Evolutionary conservation across 2,797 vertebrate species (phyloP), one percentile per base, ranked within the genome.

Genomic region (Hemitrygon akajei): DNA sequence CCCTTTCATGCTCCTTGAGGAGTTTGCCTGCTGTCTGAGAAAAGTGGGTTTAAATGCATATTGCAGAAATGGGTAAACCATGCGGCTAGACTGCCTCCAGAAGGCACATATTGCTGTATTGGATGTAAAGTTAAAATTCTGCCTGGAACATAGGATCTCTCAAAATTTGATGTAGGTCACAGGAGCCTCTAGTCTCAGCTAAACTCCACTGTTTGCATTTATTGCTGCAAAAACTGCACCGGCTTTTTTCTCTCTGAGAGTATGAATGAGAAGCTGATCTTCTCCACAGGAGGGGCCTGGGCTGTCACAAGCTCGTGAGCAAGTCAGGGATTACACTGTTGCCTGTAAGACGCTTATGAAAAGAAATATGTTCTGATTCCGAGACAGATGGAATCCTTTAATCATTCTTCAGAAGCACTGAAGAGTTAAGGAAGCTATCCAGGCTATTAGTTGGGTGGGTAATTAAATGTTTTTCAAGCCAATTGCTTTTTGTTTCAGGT

Each of bases 311-410:
- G 18, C 18, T 89, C 9, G n/a, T 22, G 86, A 69, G 18, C n/a
- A 20, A 69, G 63, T 37, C 63, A 34, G 63, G 60, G 86, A 89
- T 89, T 89, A 89, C n/a, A 37, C 7, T 84, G 81, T 40, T 84
- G 63, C n/a, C n/a, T 69, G 86, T 89, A 89, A 89, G n/a, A 66
- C 69, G 86, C n/a, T 89, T 69, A 89, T 34, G n/a, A 69, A 89
- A 66, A 89, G 2, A 89, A 69, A 69, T 89, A 69, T 37, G 63
- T 69, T n/a, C 18, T 89, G 60, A 89, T 89, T 89, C 63, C 63
- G 7, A 37, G 86, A 89, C 86, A 89, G 18, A 89, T 69, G 4
- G 86, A 89, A 89, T 69, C 86, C 18, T 89, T 89, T 89, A 69
- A 89, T 89, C 34, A 69, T 37, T 37, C 18, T 69, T 89, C 34